These are phyloP conservation scores for Alloscopus bannaensis DNA, from an alignment of 2,888 invertebrate species.

Conservation along the genomic window DNA sequence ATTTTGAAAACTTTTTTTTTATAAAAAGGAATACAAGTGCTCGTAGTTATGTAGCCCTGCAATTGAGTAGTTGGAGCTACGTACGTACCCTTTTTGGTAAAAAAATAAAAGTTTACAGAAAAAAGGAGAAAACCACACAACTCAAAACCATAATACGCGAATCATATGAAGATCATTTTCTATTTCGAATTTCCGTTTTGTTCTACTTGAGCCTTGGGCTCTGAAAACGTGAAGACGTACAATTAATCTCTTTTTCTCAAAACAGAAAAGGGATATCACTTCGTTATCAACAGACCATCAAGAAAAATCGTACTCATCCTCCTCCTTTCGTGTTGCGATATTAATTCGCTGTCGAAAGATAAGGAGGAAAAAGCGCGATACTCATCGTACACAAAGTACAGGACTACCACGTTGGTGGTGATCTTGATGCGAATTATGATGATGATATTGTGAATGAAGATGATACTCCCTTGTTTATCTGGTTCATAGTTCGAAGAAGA, in stretches of 20 bases:
- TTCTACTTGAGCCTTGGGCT: slow-evolving; percentile 41
- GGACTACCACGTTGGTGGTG: background rate
- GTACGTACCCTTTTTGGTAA: background rate
- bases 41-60: background rate
- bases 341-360: slow-evolving; percentile 9
- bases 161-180: slow-evolving; percentile 40
- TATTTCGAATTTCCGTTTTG: slow-evolving; percentile 60
- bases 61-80: background rate
- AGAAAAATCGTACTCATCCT: slow-evolving; percentile 53
- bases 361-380: too few species aligned
- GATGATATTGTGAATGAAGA: slow-evolving; percentile 25
- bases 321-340: slow-evolving; percentile 38
- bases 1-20: background rate
- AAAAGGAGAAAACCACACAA: slow-evolving; percentile 23
- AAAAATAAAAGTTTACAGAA: background rate
- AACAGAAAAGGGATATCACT: slow-evolving; percentile 46
- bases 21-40: background rate
- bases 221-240: slow-evolving; percentile 44
- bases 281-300: slow-evolving; percentile 60
- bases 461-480: slow-evolving; percentile 41
- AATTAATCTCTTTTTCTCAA: slow-evolving; percentile 48
- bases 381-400: too few species aligned
- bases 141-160: slow-evolving; percentile 24
- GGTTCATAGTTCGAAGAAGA: slow-evolving; percentile 41
- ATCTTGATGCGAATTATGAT: background rate